phyloP scores from a whole-genome alignment of 2,888 invertebrate species.

The Ennomos erosarius region DNA sequence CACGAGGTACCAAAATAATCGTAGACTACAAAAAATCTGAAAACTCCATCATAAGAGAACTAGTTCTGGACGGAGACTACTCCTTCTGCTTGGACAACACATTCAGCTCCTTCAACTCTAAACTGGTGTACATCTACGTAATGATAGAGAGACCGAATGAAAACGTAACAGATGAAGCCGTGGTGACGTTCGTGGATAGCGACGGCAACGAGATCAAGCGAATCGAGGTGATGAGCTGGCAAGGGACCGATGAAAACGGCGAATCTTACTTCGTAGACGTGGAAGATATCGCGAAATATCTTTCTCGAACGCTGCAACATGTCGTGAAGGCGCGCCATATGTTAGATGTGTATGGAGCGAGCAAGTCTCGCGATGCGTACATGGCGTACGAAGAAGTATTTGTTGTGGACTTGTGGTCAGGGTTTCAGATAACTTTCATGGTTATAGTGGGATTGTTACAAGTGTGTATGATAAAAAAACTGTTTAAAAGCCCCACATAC shows the following conservation, averaged over 20 bases:
- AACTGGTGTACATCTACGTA: slow-evolving; percentile 92
- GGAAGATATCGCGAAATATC: slow-evolving; percentile 85
- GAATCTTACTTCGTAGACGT: slow-evolving; percentile 70
- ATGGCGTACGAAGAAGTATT: slow-evolving; percentile 91
- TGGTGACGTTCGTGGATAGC: slow-evolving; percentile 43
- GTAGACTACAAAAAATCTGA: slow-evolving; percentile 89
- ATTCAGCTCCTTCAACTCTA: slow-evolving; percentile 91
- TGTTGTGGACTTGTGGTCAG: slow-evolving; percentile 92
- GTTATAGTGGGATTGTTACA: slow-evolving; percentile 89
- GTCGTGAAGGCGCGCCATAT: slow-evolving; percentile 87
- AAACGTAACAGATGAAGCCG: slow-evolving; percentile 42
- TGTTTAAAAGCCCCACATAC: slow-evolving; percentile 55
- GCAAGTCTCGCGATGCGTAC: slow-evolving; percentile 93
- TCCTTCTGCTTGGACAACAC: slow-evolving; percentile 95
- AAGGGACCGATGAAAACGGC: slow-evolving; percentile 57
- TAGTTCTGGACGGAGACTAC: slow-evolving; percentile 89
- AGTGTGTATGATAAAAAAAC: slow-evolving; percentile 90
- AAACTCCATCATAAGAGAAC: slow-evolving; percentile 87
- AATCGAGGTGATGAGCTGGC: slow-evolving; percentile 69
- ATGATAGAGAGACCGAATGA: slow-evolving; percentile 86
- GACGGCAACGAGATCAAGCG: slow-evolving; percentile 59
- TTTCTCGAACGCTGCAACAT: slow-evolving; percentile 87
- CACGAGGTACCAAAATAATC: slow-evolving; percentile 85
- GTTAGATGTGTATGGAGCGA: slow-evolving; percentile 88
- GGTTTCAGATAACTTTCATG: slow-evolving; percentile 90